These are phyloP conservation scores for Ichneumon xanthorius DNA, from an alignment of 2,888 invertebrate species.

Conservation along the genomic window DNA sequence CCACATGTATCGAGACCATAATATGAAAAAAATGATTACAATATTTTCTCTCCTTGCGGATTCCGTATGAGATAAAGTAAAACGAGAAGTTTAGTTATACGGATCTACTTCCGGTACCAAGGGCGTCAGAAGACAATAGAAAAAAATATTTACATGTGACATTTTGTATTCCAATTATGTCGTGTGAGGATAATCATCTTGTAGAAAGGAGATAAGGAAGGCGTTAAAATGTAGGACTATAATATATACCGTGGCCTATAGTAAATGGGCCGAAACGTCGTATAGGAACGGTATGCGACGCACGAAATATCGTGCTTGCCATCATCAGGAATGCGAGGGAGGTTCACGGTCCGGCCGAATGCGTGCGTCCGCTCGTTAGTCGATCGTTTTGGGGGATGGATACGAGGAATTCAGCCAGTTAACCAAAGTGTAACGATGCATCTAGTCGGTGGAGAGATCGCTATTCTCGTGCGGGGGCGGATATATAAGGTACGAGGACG, in stretches of 20 bases:
- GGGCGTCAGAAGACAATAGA: no score
- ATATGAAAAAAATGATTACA: no score
- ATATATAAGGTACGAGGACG: slow-evolving; percentile 60
- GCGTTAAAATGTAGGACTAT: slow-evolving; percentile 30
- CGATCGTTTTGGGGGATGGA: slow-evolving; percentile 77
- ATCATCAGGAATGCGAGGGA: slow-evolving; percentile 67
- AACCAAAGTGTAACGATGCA: slow-evolving; percentile 81
- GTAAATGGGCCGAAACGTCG: slow-evolving; percentile 52
- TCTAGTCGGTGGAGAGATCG: slow-evolving; percentile 76
- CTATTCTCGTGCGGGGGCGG: slow-evolving; percentile 65
- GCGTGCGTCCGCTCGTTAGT: slow-evolving; percentile 78
- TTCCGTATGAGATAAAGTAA: no score
- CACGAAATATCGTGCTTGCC: slow-evolving; percentile 60
- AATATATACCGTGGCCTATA: slow-evolving; percentile 11
- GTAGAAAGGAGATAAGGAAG: not conserved
- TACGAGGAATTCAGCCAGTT: slow-evolving; percentile 77
- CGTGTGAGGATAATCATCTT: not conserved
- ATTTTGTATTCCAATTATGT: not conserved
- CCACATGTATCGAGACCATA: no score
- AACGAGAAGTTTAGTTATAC: no score
- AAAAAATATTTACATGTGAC: no score
- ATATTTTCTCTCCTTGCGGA: no score
- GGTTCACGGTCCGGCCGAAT: slow-evolving; percentile 65
- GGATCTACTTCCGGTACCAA: no score
- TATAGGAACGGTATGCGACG: slow-evolving; percentile 25